These are phyloP conservation scores for Ptychodera flava DNA, from an alignment of 35 echinoderm and acorn worm genomes.

Conservation along the genomic window DNA sequence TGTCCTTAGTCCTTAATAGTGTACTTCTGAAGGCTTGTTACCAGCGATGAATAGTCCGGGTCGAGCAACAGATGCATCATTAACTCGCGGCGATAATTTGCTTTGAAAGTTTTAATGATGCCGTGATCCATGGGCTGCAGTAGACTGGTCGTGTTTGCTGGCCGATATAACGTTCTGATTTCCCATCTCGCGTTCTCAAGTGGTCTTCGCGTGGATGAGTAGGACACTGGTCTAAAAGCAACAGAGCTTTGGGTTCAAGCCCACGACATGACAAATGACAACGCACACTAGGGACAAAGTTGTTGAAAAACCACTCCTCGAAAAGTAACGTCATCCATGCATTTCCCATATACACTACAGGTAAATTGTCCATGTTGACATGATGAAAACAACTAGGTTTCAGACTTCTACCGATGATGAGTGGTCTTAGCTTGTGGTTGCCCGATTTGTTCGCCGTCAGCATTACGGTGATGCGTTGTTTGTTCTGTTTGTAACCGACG, in stretches of 20 bases:
- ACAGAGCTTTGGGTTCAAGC: conserved; percentile 7
- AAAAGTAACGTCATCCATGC: background rate
- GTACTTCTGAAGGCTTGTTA: no score
- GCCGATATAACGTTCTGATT: conserved; percentile 3
- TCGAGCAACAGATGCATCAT: no score
- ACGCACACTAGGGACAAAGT: conserved; percentile 14
- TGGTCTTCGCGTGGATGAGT: conserved; percentile 8
- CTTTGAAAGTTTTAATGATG: background rate
- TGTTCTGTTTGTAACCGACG: conserved; percentile 28
- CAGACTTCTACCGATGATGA: conserved; percentile 28
- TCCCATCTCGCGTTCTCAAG: conserved; percentile 6
- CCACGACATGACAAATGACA: background rate
- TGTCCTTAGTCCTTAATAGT: no score
- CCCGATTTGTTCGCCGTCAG: conserved; percentile 30
- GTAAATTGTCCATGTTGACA: background rate
- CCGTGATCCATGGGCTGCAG: background rate
- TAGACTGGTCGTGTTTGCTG: background rate
- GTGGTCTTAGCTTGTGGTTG: conserved; percentile 17
- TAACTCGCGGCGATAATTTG: no score
- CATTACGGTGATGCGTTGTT: conserved; percentile 28
- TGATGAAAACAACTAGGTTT: background rate
- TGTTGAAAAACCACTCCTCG: background rate
- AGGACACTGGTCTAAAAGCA: conserved; percentile 16
- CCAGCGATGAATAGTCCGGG: no score
- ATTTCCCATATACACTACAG: background rate